Base-by-base conservation (phyloP, 2,113 vertebrate species). In the Hippocampus guttulatus region DNA sequence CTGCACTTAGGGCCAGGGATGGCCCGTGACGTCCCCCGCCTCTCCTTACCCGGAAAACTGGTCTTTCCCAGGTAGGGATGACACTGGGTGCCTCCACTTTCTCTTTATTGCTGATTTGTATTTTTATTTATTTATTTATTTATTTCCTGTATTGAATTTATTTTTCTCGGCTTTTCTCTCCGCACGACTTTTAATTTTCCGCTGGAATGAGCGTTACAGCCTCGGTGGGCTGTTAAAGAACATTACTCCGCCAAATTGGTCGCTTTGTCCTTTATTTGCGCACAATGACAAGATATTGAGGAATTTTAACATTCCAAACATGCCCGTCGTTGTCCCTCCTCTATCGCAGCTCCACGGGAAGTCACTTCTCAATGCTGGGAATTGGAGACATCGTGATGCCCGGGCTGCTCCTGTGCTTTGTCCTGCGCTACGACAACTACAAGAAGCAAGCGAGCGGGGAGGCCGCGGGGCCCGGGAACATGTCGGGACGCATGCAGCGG, bases 311-410 rank as follows among this genome's bases (percentile, higher is more conserved):
- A 38, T 66, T 27, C 21, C 9, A 64, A 64, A 51, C 16, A 33
- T 33, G 10, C 3, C 58, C 55, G 45, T 1, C 33, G 18, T 64
- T 63, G 67, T 73, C 25, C 65, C 12, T 40, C 2, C 33, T 61
- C 5, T 20, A 16, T 84, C 20, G 23, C 75, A 98, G 97, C 89
- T 99, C 97, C 84, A 96, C 95, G 30, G 97, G 97, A 76, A 99
- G 96, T 85, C 97, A 99, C 89, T 99, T 99, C 92, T 99, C 97
- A 0, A 99, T 99, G 97, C 86, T 99, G 92, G 97, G 97, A 69
- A 99, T 99, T 0, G 97, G 97, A 18, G 97, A 99, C 77, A 99
- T 99, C 1, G 97, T 99, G 89, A 99, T 99, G 97, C 97, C 97
- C 0, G 97, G 97, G 3, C 94, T 99, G 45, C 95, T 99, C 73